Conservation (phyloP, 2,888 invertebrate genomes). For the Melinaea menophilus region DNA sequence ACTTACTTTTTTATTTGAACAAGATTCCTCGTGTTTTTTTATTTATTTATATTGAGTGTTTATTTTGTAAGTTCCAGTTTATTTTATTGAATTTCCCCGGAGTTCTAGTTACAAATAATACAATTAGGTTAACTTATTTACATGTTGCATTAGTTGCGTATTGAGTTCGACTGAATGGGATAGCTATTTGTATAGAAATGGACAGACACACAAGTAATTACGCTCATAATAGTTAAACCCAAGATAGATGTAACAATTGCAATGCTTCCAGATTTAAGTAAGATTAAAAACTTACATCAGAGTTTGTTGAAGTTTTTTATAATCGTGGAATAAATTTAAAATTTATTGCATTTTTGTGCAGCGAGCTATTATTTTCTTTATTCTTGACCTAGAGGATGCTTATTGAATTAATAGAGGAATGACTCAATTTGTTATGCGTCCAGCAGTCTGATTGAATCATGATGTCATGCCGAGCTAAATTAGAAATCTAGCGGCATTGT, state of each 20-base stretch:
- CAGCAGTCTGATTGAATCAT: conserved; percentile 35
- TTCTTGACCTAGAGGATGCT: conserved; percentile 22
- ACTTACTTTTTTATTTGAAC: neutral
- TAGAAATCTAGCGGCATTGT: conserved; percentile 36
- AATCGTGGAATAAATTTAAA: no score
- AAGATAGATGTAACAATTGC: neutral
- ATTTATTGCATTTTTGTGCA: neutral
- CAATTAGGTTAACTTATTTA: neutral
- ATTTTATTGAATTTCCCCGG: neutral
- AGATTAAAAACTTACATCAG: no score
- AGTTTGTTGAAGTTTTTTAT: no score
- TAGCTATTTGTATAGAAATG: neutral
- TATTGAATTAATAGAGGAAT: conserved; percentile 20
- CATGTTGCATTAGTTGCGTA: neutral
- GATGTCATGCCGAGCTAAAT: conserved; percentile 39
- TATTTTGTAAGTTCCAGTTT: neutral
- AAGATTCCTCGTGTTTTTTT: neutral
- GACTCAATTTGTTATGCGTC: conserved; percentile 32
- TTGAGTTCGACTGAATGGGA: neutral
- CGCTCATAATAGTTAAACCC: neutral
- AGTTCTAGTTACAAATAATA: neutral
- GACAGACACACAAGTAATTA: neutral
- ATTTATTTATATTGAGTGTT: neutral
- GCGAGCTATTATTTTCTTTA: neutral
- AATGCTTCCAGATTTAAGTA: no score